Evolutionary conservation across 1,140 invertebrate genomes (phyloP), one percentile per base, ranked within the genome.

Genomic region (Bilobella aurantiaca): DNA sequence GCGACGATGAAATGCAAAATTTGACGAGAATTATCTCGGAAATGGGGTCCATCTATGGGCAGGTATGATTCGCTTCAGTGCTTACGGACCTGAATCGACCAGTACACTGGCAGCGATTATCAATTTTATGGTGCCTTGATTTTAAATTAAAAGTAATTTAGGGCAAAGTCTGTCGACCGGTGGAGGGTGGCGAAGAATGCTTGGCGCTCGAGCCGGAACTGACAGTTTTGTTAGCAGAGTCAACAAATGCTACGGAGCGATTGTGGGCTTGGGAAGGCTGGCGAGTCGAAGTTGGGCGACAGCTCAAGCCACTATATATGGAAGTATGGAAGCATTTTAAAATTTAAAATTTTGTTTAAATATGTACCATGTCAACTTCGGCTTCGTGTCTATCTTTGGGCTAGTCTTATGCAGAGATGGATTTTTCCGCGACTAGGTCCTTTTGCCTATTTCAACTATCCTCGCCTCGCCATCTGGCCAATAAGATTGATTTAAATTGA

Each of bases 201-300:
- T 27, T 74, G 12, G 29, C 34, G 25, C 30, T 74, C 23, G 73
- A 74, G 25, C 73, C 73, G 0, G 71, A 68, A n/a, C 58, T 74
- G 30, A 74, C 73, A 1, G 47, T 66, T 2, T 29, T 74, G 25
- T 63, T 74, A 59, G 67, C 68, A 1, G 31, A 68, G 5, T 68
- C 70, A 2, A 60, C 68, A 29, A 71, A 73, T 62, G 56, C 57
- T 1, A 61, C 46, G 3, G 71, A 73, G 28, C 32, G 69, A 47
- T 64, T 73, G 8, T 73, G 70, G 73, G 70, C 73, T 16, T 74
- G 73, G 73, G 64, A 69, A 58, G 71, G 60, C 8, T 74, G 73
- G 73, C 68, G 72, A 21, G 56, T 62, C 30, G 61, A 60, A 5
- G 70, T 74, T 14, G 68, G 72, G 3, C 62, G 58, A 12, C 42